Evolutionary conservation across 2,797 vertebrate genomes (phyloP).

Genomic region (Heteromormyrus szaboi): DNA sequence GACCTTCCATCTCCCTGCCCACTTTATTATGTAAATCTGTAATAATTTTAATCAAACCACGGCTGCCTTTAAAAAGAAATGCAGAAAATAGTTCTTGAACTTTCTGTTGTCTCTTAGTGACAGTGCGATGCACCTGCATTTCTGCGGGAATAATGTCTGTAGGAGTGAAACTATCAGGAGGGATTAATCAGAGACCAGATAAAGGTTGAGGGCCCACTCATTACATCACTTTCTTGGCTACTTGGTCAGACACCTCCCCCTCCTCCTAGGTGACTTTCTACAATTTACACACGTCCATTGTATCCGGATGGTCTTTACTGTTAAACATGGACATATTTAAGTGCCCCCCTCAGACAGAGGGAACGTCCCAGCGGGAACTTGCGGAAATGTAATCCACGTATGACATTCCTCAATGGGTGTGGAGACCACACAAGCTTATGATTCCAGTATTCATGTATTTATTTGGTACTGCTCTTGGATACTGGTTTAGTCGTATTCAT

Average conservation of each 20-base stretch:
- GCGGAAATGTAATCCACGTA: neutral
- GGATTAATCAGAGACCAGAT: constrained; percentile 8
- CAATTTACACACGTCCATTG: neutral
- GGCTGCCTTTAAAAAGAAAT: neutral
- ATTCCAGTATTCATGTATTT: neutral
- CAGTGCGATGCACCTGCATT: neutral
- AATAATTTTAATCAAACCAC: neutral
- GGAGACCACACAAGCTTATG: neutral
- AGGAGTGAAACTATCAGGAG: neutral
- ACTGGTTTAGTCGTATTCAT: neutral
- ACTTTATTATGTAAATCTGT: neutral
- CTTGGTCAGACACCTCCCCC: neutral
- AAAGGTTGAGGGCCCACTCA: neutral
- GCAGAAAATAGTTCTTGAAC: neutral
- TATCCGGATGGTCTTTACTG: neutral
- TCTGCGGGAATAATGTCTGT: neutral
- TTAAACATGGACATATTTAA: neutral
- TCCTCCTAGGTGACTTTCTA: neutral
- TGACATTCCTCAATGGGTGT: neutral
- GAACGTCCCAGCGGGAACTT: neutral
- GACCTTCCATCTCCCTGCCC: neutral
- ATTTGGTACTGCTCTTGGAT: neutral
- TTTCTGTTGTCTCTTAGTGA: neutral
- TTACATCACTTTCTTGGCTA: neutral
- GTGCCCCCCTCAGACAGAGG: neutral